These are phyloP conservation scores for Dryococelus australis DNA, from an alignment of 2,888 invertebrate genomes.

Conservation along the genomic window DNA sequence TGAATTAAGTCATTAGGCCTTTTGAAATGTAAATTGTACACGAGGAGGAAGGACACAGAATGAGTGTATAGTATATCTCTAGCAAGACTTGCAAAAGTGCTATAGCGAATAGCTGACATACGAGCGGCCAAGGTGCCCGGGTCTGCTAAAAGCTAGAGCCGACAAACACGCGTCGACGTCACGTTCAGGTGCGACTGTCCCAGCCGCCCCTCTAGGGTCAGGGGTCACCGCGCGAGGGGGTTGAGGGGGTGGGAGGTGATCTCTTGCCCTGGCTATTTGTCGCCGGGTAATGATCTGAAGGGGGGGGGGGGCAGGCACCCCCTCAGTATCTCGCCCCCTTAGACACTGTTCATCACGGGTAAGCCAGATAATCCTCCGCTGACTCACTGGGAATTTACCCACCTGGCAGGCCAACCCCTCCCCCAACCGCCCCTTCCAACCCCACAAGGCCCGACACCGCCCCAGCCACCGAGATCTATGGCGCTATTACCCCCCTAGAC, in stretches of 20 bases:
- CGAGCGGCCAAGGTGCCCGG: too few relatives aligned
- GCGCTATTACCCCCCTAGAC: background rate
- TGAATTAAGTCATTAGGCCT: too few relatives aligned
- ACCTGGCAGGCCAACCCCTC: background rate
- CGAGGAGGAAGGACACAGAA: too few relatives aligned
- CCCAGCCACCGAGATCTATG: background rate
- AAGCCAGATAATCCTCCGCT: constrained; percentile 41
- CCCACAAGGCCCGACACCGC: background rate
- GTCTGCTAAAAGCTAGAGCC: too few relatives aligned
- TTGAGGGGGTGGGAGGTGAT: constrained; percentile 19
- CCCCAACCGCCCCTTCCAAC: too few relatives aligned
- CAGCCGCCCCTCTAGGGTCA: too few relatives aligned
- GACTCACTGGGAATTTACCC: constrained; percentile 39
- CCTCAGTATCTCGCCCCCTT: background rate
- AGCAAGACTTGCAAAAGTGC: too few relatives aligned
- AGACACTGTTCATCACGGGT: constrained; percentile 40
- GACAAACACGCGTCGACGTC: too few relatives aligned
- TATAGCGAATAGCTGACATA: too few relatives aligned
- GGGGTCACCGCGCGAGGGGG: background rate
- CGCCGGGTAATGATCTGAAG: constrained; percentile 38
- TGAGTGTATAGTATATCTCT: too few relatives aligned
- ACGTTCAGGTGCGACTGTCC: too few relatives aligned
- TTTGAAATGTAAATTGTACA: too few relatives aligned
- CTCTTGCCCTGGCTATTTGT: constrained; percentile 37
- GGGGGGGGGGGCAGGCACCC: background rate